These are phyloP conservation scores for Amphipoea lucens DNA, from an alignment of 2,888 invertebrate genomes.

Conservation along the genomic window DNA sequence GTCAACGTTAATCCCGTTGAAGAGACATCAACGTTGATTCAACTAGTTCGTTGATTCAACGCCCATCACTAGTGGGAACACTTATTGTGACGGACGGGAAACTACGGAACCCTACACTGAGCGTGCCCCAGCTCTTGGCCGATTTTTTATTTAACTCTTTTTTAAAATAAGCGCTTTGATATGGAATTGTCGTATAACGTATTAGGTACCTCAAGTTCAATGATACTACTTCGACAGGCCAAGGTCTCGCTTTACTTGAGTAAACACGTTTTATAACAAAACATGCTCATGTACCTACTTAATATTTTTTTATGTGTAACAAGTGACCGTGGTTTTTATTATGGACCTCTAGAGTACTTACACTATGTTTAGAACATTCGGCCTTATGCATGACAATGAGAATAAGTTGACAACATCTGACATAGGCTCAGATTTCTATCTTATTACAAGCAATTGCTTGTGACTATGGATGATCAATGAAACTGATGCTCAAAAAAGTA, in stretches of 20 bases:
- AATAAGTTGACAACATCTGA: background rate
- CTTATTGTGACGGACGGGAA: too few relatives aligned
- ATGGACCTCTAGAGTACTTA: conserved; percentile 28
- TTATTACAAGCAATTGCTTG: background rate
- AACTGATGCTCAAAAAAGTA: background rate
- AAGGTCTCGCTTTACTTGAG: conserved; percentile 26
- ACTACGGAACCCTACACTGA: too few relatives aligned
- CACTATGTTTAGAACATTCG: conserved; percentile 4
- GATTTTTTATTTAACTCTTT: background rate
- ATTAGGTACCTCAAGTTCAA: background rate
- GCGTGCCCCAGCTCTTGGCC: too few relatives aligned
- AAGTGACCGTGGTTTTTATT: conserved; percentile 47
- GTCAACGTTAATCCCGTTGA: too few relatives aligned
- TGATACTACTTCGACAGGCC: conserved; percentile 7
- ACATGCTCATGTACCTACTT: conserved; percentile 7
- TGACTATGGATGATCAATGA: background rate
- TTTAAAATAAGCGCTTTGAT: too few relatives aligned
- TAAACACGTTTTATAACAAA: conserved; percentile 33
- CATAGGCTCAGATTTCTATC: background rate
- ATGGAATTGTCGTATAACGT: too few relatives aligned
- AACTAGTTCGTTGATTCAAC: too few relatives aligned
- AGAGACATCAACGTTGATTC: too few relatives aligned
- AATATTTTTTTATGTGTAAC: conserved; percentile 14
- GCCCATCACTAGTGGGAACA: too few relatives aligned
- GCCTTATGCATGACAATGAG: conserved; percentile 24